These are phyloP conservation scores for Thryonomys swinderianus DNA, from an alignment of 2,113 vertebrate species.

Conservation along the genomic window DNA sequence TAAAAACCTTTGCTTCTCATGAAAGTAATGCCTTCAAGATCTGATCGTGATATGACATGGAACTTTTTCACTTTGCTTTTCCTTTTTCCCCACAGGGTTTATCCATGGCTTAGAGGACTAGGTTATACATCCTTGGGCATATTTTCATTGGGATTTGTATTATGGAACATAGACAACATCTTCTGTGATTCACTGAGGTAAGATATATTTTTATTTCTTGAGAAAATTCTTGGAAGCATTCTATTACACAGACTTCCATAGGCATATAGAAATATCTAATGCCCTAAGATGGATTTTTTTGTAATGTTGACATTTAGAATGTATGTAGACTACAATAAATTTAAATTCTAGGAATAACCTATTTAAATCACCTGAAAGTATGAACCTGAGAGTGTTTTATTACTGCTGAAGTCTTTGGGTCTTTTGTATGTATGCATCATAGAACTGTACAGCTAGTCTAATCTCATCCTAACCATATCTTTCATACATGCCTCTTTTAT, in stretches of 20 bases:
- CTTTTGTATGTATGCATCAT: background rate
- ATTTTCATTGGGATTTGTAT: slow-evolving; percentile 96
- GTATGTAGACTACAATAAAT: background rate
- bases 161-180: slow-evolving; percentile 99
- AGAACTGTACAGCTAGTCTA: background rate
- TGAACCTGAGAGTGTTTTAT: slow-evolving; percentile 44
- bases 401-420: background rate
- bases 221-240: background rate
- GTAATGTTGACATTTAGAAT: slow-evolving; percentile 29
- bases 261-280: slow-evolving; percentile 35
- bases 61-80: slow-evolving; percentile 69
- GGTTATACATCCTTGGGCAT: slow-evolving; percentile 94
- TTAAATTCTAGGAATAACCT: slow-evolving; percentile 44
- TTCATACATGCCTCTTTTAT: slow-evolving; percentile 42
- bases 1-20: slow-evolving; percentile 47
- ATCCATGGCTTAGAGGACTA: slow-evolving; percentile 95
- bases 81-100: slow-evolving; percentile 89
- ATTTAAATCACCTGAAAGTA: slow-evolving; percentile 51
- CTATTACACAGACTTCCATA: background rate
- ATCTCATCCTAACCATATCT: slow-evolving; percentile 37
- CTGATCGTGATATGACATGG: background rate
- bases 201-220: slow-evolving; percentile 72
- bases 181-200: slow-evolving; percentile 96
- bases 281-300: slow-evolving; percentile 36
- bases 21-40: slow-evolving; percentile 23